Evolutionary conservation across 2,888 invertebrate genomes (phyloP), one percentile per base, ranked within the genome.

Genomic region (Heteromyza rotundicornis): DNA sequence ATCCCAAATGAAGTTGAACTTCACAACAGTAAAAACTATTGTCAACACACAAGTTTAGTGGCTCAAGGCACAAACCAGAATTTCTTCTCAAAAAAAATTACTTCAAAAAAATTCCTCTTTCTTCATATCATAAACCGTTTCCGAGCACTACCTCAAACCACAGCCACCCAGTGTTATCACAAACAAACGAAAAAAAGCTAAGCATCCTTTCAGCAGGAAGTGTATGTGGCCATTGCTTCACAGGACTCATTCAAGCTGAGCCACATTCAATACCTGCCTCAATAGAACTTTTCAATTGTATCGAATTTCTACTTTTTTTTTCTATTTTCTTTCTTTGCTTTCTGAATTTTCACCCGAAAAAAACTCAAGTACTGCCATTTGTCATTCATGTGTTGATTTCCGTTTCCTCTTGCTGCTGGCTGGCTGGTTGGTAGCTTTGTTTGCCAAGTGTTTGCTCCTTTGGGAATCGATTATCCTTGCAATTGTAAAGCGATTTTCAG

Each of bases 401-500:
- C 78, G 79, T 77, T 77, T 76, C 77, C 74, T 69, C 68, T 70
- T 53, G 32, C 27, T 47, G 22, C 47, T 20, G 20, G 22, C 50
- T 50, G 20, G 8, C 27, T 54, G 19, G 20, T 20, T 36, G 22
- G 5, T 54, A 5, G 17, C 52, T 59, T 35, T 53, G 24, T 62
- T 14, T 64, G 68, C 49, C 64, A 77, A 80, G 81, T 81, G 81
- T 80, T 80, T 72, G 76, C 75, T 78, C 80, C 81, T 80, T 79
- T 77, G 81, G 78, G 78, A 78, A 81, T 80, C 79, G 80, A 80
- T 79, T 80, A 79, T 80, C 75, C 78, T 73, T 72, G 77, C 81
- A 80, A 80, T 81, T 80, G 81, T 80, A 77, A 77, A 81, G 74
- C 79, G 80, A 81, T 81, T 81, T 81, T 80, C 79, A 78, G 76